A percentile compares a stretch with the other conserved stretches of the same genome.
phyloP scores from a whole-genome alignment of 2,888 invertebrate genomes.

The Phyllotreta cruciferae region DNA sequence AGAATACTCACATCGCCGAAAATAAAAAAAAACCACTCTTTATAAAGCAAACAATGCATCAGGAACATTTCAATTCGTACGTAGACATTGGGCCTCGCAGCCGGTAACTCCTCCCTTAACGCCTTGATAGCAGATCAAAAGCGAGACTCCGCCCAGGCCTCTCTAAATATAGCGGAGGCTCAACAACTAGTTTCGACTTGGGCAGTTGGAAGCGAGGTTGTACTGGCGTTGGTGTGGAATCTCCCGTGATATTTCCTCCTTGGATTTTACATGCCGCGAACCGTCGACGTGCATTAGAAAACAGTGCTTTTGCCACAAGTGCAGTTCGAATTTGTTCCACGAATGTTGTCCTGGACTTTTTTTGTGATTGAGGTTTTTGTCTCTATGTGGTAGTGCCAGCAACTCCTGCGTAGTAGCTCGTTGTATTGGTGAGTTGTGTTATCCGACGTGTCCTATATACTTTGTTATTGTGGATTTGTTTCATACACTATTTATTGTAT shows the following conservation, averaged over 20 bases:
- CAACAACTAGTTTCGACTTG: conserved; percentile 45
- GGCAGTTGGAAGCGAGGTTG: conserved; percentile 44
- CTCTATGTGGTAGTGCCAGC: no score
- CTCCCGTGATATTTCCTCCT: background rate
- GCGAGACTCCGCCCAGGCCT: conserved; percentile 47
- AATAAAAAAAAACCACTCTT: conserved; percentile 8
- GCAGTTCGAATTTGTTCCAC: background rate
- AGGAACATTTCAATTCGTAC: conserved; percentile 18
- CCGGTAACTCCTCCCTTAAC: conserved; percentile 21
- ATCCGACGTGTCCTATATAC: no score
- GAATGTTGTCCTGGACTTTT: background rate
- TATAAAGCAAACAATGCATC: conserved; percentile 2
- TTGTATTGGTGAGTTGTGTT: no score
- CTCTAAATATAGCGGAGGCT: conserved; percentile 50
- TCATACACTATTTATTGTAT: no score
- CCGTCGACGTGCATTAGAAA: conserved; percentile 6
- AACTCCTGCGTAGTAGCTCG: no score
- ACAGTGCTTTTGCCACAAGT: background rate
- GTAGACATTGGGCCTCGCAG: conserved; percentile 15
- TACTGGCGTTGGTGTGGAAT: conserved; percentile 26
- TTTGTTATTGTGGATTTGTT: no score
- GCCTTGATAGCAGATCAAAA: conserved; percentile 18
- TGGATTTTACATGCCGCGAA: background rate
- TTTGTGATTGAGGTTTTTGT: background rate
- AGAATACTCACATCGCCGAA: background rate